Percentiles rank a stretch among this genome's conserved stretches.
Conservation (phyloP, 2,113 vertebrate genomes). For the Peromyscus polionotus region DNA sequence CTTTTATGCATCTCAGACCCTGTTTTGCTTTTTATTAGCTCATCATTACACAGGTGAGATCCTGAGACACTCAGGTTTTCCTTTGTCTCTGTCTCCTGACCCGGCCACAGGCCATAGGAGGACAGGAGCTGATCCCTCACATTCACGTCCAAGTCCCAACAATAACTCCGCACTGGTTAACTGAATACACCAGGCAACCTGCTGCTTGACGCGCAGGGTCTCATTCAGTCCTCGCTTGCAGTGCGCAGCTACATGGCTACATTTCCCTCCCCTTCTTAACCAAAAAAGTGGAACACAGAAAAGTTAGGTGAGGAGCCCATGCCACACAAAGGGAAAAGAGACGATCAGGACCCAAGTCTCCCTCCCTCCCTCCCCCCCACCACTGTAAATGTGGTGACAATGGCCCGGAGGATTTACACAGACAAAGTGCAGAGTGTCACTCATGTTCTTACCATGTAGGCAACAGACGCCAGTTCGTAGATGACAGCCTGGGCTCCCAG, state of each 20-base stretch:
- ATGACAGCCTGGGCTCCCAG: constrained; percentile 92
- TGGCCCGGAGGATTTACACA: background rate
- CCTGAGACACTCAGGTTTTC: no score
- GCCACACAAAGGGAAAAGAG: background rate
- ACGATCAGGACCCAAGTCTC: background rate
- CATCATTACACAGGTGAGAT: background rate
- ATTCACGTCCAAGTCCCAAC: background rate
- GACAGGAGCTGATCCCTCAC: background rate
- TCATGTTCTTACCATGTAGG: constrained; percentile 90
- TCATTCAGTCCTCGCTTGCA: background rate
- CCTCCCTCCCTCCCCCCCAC: background rate
- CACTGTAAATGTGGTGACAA: background rate
- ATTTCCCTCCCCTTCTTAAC: background rate
- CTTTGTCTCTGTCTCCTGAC: background rate
- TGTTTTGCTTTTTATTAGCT: background rate
- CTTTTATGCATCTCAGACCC: background rate
- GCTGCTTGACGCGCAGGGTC: background rate
- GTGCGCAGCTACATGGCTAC: background rate
- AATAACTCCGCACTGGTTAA: background rate
- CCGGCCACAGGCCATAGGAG: background rate
- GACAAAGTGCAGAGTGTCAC: background rate
- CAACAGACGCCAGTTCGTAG: constrained; percentile 88
- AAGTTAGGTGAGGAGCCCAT: background rate
- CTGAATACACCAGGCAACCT: background rate
- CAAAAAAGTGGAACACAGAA: background rate